Conservation (phyloP, 2,113 vertebrate genomes). For the Thymallus thymallus region DNA sequence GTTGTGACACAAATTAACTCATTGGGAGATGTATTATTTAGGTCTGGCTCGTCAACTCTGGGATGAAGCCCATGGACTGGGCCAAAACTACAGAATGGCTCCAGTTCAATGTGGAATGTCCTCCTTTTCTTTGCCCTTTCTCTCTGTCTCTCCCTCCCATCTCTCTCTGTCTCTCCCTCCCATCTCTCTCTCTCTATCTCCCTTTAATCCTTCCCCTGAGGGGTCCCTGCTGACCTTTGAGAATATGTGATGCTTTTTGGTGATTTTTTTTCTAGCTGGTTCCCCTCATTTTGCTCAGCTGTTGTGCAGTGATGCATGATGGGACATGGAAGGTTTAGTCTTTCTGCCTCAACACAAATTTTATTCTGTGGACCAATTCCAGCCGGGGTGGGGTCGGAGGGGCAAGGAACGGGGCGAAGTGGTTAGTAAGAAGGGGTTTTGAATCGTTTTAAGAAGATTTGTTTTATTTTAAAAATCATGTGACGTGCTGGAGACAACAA, state of each 20-base stretch:
- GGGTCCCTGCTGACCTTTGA: slow-evolving; percentile 36
- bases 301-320: slow-evolving; percentile 54
- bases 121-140: slow-evolving; percentile 25
- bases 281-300: slow-evolving; percentile 39
- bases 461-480: slow-evolving; percentile 60
- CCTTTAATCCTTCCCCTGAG: slow-evolving; percentile 15
- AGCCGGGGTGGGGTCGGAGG: slow-evolving; percentile 64
- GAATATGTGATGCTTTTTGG: slow-evolving; percentile 53
- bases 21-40: background rate
- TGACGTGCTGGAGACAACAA: slow-evolving; percentile 53
- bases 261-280: slow-evolving; percentile 41
- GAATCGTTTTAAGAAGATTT: background rate
- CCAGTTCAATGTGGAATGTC: slow-evolving; percentile 71
- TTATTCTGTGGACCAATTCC: slow-evolving; percentile 91
- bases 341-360: slow-evolving; percentile 56
- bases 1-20: slow-evolving; percentile 15
- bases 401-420: background rate
- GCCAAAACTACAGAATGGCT: slow-evolving; percentile 53
- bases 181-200: slow-evolving; percentile 24
- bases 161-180: slow-evolving; percentile 16
- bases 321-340: slow-evolving; percentile 44
- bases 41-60: slow-evolving; percentile 47
- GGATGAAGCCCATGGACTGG: slow-evolving; percentile 50
- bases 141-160: slow-evolving; percentile 14
- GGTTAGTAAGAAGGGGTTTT: slow-evolving; percentile 22